phyloP scores from a whole-genome alignment of 2,113 vertebrate genomes.

The Dicrurus megarhynchus region DNA sequence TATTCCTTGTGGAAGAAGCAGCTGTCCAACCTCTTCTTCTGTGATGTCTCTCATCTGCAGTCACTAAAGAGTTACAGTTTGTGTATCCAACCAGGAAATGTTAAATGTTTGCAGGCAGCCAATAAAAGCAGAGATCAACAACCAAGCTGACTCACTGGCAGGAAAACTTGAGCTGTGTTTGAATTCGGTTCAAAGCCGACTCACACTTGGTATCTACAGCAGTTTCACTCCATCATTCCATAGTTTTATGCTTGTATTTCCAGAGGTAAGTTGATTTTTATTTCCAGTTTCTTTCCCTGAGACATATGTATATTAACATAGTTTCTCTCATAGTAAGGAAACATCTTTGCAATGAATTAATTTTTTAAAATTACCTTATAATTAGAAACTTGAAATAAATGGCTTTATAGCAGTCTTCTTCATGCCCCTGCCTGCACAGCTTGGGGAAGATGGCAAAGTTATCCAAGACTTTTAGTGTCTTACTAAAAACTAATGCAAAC shows the following conservation, averaged over 20 bases:
- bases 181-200: background rate
- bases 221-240: background rate
- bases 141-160: background rate
- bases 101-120: background rate
- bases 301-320: background rate
- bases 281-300: background rate
- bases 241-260: accelerated
- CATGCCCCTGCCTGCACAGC: background rate
- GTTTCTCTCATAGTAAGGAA: background rate
- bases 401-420: background rate
- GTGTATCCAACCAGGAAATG: background rate
- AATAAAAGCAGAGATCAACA: background rate
- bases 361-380: background rate
- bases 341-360: background rate
- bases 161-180: background rate
- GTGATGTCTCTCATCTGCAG: background rate
- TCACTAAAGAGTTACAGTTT: conserved; percentile 43
- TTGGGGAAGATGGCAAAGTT: background rate
- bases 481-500: background rate
- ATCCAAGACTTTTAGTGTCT: background rate
- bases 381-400: background rate
- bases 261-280: conserved; percentile 39
- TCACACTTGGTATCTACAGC: background rate
- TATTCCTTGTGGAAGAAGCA: background rate
- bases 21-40: background rate